Conservation (phyloP, 1,140 invertebrate genomes). For the Brachionus paranguensis region DNA sequence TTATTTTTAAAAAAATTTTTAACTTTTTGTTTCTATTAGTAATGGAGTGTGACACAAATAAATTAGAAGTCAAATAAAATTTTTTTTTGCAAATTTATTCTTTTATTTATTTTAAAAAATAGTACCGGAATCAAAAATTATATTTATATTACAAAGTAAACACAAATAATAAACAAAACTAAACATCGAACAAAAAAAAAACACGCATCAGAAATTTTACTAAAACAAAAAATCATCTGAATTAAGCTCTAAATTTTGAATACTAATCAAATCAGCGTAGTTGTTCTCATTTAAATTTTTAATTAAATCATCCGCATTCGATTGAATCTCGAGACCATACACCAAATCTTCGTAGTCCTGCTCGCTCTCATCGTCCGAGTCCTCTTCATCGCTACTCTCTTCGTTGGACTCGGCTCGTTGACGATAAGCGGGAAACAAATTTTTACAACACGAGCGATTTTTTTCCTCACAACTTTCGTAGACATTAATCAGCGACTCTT, state of each 20-base stretch:
- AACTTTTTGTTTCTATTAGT: not conserved
- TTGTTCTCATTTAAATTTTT: not conserved
- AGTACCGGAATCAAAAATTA: not conserved
- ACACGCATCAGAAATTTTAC: not conserved
- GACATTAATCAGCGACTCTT: conserved; percentile 4
- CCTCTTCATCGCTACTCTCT: not conserved
- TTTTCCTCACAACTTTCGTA: not conserved
- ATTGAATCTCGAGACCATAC: not conserved
- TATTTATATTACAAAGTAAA: not conserved
- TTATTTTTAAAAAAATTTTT: too few relatives aligned
- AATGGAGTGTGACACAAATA: not conserved
- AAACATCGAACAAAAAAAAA: not conserved
- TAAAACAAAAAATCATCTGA: conserved; percentile 22
- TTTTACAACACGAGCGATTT: not conserved
- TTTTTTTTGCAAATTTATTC: not conserved
- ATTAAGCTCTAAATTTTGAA: conserved; percentile 20
- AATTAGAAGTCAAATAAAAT: not conserved
- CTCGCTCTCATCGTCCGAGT: not conserved
- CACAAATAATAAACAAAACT: not conserved
- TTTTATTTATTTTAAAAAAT: not conserved
- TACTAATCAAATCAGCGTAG: not conserved
- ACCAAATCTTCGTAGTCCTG: not conserved
- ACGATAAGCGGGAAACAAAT: not conserved
- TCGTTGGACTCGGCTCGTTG: not conserved
- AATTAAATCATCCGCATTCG: not conserved